Conservation (phyloP, 2,888 invertebrate genomes). For the Heliconius charithonia region DNA sequence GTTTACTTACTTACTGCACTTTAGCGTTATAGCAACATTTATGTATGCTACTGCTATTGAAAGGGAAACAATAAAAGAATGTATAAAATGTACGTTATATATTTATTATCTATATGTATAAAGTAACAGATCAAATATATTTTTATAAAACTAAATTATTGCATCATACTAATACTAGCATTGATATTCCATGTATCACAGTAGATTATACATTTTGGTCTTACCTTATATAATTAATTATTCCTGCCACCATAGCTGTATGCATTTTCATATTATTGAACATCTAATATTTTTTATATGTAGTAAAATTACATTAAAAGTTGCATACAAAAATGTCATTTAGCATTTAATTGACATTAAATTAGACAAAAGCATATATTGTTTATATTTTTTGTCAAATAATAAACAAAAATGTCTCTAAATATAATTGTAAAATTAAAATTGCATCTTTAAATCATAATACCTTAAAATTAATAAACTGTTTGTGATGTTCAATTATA, state of each 20-base stretch:
- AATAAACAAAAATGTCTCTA: no score
- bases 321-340: not conserved
- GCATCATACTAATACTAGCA: constrained; percentile 32
- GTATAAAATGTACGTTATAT: not conserved
- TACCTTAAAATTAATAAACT: no score
- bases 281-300: not conserved
- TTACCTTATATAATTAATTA: constrained; percentile 13
- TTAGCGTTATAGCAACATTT: not conserved
- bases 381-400: no score
- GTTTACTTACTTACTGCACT: no score
- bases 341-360: not conserved
- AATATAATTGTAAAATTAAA: no score
- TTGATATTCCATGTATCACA: constrained; percentile 39
- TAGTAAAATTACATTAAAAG: not conserved
- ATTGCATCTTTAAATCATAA: no score
- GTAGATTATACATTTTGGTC: constrained; percentile 35
- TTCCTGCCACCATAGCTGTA: constrained; percentile 33
- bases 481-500: not conserved
- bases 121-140: constrained; percentile 11
- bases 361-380: no score
- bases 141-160: constrained; percentile 30
- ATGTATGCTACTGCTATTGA: no score
- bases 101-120: not conserved
- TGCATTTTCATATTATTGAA: not conserved
- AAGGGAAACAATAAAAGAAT: not conserved